A percentile compares a stretch with the other conserved stretches of the same genome.
Evolutionary conservation across 2,888 invertebrate genomes (phyloP).

Genomic region (Pandemis corylana): DNA sequence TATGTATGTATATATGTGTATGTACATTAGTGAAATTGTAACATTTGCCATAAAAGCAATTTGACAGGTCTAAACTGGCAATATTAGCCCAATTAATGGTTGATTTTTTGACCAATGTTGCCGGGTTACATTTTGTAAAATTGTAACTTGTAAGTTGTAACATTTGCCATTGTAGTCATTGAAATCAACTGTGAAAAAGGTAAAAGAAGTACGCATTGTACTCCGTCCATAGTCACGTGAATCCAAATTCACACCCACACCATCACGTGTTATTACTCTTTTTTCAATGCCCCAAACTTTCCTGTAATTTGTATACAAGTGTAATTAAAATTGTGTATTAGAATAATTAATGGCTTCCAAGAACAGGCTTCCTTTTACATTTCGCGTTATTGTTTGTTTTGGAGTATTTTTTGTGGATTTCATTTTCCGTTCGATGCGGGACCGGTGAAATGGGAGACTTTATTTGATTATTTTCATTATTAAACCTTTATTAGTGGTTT

Average conservation of each 20-base stretch:
- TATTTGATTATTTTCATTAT: conserved; percentile 49
- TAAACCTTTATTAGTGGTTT: conserved; percentile 48
- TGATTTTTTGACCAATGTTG: no score
- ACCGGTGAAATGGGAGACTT: conserved; percentile 50
- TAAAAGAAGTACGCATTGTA: no score
- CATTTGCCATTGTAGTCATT: no score
- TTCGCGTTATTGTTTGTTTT: conserved; percentile 58
- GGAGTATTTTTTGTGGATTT: conserved; percentile 70
- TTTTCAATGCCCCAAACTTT: conserved; percentile 25
- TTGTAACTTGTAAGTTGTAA: no score
- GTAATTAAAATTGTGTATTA: conserved; percentile 47
- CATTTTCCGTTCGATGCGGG: conserved; percentile 72
- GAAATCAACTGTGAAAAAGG: no score
- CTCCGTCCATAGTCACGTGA: no score
- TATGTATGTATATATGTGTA: no score
- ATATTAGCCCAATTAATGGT: no score
- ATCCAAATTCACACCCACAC: background rate
- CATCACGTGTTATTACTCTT: background rate
- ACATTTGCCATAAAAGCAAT: no score
- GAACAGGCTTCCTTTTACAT: conserved; percentile 64
- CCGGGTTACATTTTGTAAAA: no score
- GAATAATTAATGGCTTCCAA: conserved; percentile 66
- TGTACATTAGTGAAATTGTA: no score
- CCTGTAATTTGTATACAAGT: conserved; percentile 21
- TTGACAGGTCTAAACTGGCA: no score